Evolutionary conservation across 2,888 invertebrate species (phyloP), one percentile per base, ranked within the genome.

Genomic region (Philhelius pedissequus): DNA sequence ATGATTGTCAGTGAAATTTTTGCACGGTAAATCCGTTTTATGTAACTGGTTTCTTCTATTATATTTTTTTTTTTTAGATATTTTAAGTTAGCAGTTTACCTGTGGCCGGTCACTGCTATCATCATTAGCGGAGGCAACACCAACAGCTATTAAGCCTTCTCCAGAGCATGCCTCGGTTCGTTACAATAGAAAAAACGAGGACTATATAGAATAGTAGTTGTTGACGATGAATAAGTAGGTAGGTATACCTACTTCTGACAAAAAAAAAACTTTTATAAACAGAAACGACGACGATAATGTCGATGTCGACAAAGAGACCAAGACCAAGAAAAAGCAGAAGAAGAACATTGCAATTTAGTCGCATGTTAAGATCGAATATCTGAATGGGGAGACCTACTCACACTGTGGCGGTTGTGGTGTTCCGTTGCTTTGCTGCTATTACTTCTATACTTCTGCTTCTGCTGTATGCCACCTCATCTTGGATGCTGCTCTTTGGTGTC

Each of bases 21-120:
- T 66, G 54, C 71, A 13, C 18, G 32, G 30, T 30, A 50, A 84
- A 68, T 75, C 84, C 84, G 84, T 84, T 84, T 79, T 75, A 68
- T 75, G 43, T 84, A 84, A 84, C 84, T 84, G 84, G 84, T 84
- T 84, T 79, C 50, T 54, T 60, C 45, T 38, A 48, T 35, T 20
- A 35, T 48, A 32, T 68, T 56, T 48, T 35, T 64, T 82, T 60
- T 32, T 27, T 13, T 7, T 32, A 45, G 4, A 45, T 32, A 64
- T 45, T 64, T 48, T 64, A 45, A 71, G 48, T 35, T 38, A 71
- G 75, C 75, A 80, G 76, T 84, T 84, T 84, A 84, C 79, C 79
- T 80, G 84, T 76, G 80, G 75, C 75, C 80, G 80, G 80, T 80
- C 84, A 84, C 79, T 80, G 76, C 84, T 76, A 84, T 80, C 80